phyloP scores from a whole-genome alignment of 2,797 vertebrate species.

The Champsocephalus esox region DNA sequence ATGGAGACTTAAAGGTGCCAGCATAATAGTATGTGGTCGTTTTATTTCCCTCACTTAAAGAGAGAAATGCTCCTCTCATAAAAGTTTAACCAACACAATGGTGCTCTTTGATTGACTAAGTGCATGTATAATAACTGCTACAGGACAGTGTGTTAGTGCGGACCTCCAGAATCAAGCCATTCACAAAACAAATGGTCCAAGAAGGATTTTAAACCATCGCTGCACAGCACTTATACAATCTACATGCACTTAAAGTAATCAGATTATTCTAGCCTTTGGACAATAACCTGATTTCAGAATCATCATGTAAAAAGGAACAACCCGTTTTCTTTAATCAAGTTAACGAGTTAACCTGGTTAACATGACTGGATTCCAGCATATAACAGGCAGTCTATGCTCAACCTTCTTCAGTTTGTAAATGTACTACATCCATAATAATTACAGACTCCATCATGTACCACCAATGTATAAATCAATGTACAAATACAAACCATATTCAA shows the following conservation, averaged over 20 bases:
- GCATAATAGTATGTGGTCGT: background rate
- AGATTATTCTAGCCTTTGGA: constrained; percentile 14
- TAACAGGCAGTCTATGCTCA: background rate
- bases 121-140: background rate
- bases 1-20: background rate
- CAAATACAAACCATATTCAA: background rate
- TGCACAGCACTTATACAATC: background rate
- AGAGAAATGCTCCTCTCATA: background rate
- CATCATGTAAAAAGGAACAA: constrained; percentile 19
- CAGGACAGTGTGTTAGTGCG: background rate
- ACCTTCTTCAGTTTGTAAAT: background rate
- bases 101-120: background rate
- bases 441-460: background rate
- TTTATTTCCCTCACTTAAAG: constrained; percentile 18
- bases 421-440: background rate
- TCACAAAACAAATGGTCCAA: background rate
- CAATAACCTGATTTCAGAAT: constrained; percentile 4
- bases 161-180: background rate
- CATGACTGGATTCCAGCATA: background rate
- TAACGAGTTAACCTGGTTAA: constrained; percentile 29
- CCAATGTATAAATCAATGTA: background rate
- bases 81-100: constrained; percentile 10
- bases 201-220: constrained; percentile 2
- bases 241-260: constrained; percentile 16
- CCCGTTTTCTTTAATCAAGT: constrained; percentile 18